Base-by-base conservation (phyloP, 2,797 vertebrate species). In the Tauraco hartlaubi region DNA sequence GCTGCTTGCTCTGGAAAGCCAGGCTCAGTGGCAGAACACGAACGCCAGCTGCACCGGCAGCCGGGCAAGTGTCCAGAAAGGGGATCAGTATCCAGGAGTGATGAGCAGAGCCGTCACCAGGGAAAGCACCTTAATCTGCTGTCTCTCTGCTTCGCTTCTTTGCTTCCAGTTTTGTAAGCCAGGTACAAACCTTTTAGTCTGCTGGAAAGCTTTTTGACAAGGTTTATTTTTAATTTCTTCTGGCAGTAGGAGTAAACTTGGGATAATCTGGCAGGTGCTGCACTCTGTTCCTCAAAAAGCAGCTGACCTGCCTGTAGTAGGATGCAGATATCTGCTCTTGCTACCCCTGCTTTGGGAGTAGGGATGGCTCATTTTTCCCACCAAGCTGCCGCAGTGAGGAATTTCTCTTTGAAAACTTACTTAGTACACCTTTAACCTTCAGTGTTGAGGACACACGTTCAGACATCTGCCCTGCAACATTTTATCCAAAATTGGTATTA, bases 81-180 rank as follows among this genome's bases (percentile, higher is more conserved):
- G 64, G 68, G 64, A 74, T 77, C 92, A 83, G 82, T 71, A 71
- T 23, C 61, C 88, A 74, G 46, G 48, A 92, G 49, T 1, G 61
- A 77, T 23, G 44, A 89, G 69, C 61, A 64, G 64, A 86, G 66
- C 88, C 93, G 92, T 90, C 91, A 94, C 66, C 69, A 90, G 39
- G 25, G 37, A 94, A 5, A 94, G 64, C 68, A 80, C 90, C 91
- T 87, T 54, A 35, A 87, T 73, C 87, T 63, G 61, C 87, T n/a
- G 11, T 15, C 61, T 85, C 33, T 67, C 52, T 48, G 31, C 59
- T 82, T 61, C 8, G 23, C 49, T 51, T 9, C 69, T 62, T 83
- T 59, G 56, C 54, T 92, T 72, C 74, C 77, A 72, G 22, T 64
- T 79, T 73, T 52, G 33, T 71, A 85, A 88, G 75, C 68, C 91